Evolutionary conservation across 2,113 vertebrate species (phyloP).

Genomic region (Cololabis saira): DNA sequence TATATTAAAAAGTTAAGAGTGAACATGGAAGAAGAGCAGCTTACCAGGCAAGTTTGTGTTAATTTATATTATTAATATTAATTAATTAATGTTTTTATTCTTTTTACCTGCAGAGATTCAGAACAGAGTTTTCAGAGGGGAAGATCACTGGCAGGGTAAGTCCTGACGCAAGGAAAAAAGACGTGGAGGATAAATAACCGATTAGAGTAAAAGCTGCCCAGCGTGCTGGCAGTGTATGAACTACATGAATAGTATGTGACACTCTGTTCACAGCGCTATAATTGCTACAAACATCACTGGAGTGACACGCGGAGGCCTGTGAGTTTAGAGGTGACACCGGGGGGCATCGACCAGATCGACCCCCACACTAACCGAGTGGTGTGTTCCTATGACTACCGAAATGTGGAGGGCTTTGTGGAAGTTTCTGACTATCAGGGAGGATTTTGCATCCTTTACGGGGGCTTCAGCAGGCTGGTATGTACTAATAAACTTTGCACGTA

Average conservation of each 20-base stretch:
- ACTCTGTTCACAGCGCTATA: constrained; percentile 85
- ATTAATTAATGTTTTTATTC: not conserved
- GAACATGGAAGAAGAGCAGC: not conserved
- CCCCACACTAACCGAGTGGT: constrained; percentile 91
- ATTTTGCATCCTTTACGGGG: constrained; percentile 95
- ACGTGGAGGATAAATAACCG: not conserved
- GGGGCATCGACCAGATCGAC: constrained; percentile 97
- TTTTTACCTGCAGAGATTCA: constrained; percentile 87
- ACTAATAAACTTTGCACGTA: not conserved
- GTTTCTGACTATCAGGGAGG: constrained; percentile 94
- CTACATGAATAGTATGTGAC: not conserved
- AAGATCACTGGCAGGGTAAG: constrained; percentile 98
- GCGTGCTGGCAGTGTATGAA: not conserved
- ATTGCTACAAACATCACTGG: constrained; percentile 99
- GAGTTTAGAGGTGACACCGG: constrained; percentile 95
- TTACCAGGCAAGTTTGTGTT: not conserved
- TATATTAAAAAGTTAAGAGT: not conserved
- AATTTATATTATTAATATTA: too few species aligned
- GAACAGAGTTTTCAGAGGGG: constrained; percentile 98
- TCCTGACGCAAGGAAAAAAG: constrained; percentile 20
- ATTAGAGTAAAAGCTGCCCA: not conserved
- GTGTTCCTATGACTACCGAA: constrained; percentile 98
- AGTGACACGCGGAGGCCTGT: constrained; percentile 90
- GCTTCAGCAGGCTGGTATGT: constrained; percentile 95
- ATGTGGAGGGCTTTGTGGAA: constrained; percentile 97